phyloP scores from a whole-genome alignment of 2,797 vertebrate genomes.

The Sandelia bainsii region DNA sequence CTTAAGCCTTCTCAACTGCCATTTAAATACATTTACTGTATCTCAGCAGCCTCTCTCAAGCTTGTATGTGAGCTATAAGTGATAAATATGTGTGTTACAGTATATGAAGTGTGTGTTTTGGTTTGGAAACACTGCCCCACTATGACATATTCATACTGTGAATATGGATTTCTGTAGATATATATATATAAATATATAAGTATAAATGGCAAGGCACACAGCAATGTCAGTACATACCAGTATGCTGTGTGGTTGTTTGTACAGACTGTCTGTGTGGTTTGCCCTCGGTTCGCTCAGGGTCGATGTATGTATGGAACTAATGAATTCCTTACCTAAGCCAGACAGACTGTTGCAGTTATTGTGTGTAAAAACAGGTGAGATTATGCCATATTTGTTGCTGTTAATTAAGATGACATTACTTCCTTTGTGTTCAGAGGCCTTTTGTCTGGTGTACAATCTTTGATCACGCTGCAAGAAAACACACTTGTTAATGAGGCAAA shows the following conservation, averaged over 20 bases:
- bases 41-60: conserved; percentile 37
- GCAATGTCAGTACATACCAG: conserved; percentile 51
- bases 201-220: conserved; percentile 1
- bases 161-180: conserved; percentile 49
- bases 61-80: conserved; percentile 41
- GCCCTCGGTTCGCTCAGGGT: conserved; percentile 77
- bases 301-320: conserved; percentile 41
- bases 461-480: conserved; percentile 5
- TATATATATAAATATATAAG: conserved; percentile 2
- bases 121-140: conserved; percentile 64
- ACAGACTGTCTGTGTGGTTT: conserved; percentile 42
- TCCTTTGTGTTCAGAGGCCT: conserved; percentile 40
- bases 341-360: conserved; percentile 56
- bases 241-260: conserved; percentile 29
- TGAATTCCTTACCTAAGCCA: conserved; percentile 39
- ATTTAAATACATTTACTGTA: conserved; percentile 46
- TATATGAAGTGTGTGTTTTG: conserved; percentile 44
- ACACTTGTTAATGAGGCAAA: background rate
- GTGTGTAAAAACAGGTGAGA: conserved; percentile 40
- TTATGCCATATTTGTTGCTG: conserved; percentile 33
- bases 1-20: conserved; percentile 55
- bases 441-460: conserved; percentile 10
- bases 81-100: conserved; percentile 46
- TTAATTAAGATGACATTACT: conserved; percentile 50
- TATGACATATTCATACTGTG: conserved; percentile 24